phyloP scores from a whole-genome alignment of 1,140 invertebrate genomes.

The Diabrotica virgifera region DNA sequence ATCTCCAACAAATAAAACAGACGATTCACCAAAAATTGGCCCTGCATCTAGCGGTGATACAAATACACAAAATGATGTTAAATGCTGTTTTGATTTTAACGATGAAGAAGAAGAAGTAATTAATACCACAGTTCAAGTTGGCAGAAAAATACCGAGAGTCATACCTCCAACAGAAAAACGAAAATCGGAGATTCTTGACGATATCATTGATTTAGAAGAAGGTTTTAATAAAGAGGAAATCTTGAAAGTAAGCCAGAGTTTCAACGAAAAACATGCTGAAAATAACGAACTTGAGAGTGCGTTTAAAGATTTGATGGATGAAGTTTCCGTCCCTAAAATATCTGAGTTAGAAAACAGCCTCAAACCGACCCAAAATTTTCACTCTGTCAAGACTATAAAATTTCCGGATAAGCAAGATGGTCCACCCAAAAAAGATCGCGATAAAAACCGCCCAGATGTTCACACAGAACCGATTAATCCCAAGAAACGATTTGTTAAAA shows the following conservation, averaged over 20 bases:
- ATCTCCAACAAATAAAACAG: slow-evolving; percentile 20
- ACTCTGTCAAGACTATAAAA: slow-evolving; percentile 40
- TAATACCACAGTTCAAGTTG: slow-evolving; percentile 43
- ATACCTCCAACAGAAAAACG: slow-evolving; percentile 40
- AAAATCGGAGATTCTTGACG: slow-evolving; percentile 31
- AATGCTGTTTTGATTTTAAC: slow-evolving; percentile 59
- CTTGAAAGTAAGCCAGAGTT: slow-evolving; percentile 16
- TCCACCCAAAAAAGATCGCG: slow-evolving; percentile 6
- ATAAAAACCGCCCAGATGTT: slow-evolving; percentile 26
- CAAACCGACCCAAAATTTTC: slow-evolving; percentile 43
- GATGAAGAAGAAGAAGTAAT: slow-evolving; percentile 48
- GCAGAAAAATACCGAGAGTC: slow-evolving; percentile 51
- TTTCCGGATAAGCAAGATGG: slow-evolving; percentile 41
- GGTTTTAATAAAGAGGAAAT: slow-evolving; percentile 22
- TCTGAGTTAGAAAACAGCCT: slow-evolving; percentile 41
- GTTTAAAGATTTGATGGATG: slow-evolving; percentile 55
- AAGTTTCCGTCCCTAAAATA: slow-evolving; percentile 55
- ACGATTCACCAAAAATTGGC: slow-evolving; percentile 32
- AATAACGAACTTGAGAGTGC: slow-evolving; percentile 52
- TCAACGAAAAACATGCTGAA: slow-evolving; percentile 7
- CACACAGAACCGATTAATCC: slow-evolving; percentile 41
- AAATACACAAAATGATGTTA: slow-evolving; percentile 40
- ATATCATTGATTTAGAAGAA: not conserved
- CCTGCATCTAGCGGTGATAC: not conserved
- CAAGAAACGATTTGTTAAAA: slow-evolving; percentile 45